Conservation (phyloP, 2,888 invertebrate genomes). For the Epinotia ramella region DNA sequence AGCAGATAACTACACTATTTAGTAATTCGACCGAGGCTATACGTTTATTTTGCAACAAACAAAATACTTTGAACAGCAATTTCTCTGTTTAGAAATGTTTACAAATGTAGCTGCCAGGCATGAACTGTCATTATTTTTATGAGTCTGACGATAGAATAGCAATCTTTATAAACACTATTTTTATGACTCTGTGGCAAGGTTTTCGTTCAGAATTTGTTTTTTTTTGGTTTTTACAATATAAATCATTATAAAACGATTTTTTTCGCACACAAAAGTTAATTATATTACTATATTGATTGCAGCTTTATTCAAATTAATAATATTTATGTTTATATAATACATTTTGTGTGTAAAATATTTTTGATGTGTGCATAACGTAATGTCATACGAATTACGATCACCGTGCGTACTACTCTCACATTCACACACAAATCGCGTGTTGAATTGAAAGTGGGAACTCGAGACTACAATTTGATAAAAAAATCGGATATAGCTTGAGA, state of each 20-base stretch:
- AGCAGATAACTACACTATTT: background rate
- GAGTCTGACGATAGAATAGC: background rate
- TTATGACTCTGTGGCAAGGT: background rate
- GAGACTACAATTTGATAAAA: constrained; percentile 49
- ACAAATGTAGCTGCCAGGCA: constrained; percentile 46
- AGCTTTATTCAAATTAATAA: background rate
- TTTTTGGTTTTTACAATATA: background rate
- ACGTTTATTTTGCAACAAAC: background rate
- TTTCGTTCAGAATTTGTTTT: constrained; percentile 19
- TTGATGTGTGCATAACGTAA: constrained; percentile 33
- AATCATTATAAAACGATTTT: background rate
- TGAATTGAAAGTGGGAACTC: constrained; percentile 44
- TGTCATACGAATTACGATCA: constrained; percentile 27
- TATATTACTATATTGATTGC: background rate
- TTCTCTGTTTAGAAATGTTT: constrained; percentile 54
- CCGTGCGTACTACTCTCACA: constrained; percentile 34
- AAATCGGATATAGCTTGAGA: constrained; percentile 65
- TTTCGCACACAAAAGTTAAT: background rate
- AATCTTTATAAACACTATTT: background rate
- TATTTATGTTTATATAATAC: constrained; percentile 25
- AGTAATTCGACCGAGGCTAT: background rate
- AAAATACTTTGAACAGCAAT: background rate
- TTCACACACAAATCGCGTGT: constrained; percentile 44
- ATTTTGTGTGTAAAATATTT: constrained; percentile 5
- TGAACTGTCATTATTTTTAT: background rate